Conservation (phyloP, 1,140 invertebrate species). For the Nasonia longicornis region DNA sequence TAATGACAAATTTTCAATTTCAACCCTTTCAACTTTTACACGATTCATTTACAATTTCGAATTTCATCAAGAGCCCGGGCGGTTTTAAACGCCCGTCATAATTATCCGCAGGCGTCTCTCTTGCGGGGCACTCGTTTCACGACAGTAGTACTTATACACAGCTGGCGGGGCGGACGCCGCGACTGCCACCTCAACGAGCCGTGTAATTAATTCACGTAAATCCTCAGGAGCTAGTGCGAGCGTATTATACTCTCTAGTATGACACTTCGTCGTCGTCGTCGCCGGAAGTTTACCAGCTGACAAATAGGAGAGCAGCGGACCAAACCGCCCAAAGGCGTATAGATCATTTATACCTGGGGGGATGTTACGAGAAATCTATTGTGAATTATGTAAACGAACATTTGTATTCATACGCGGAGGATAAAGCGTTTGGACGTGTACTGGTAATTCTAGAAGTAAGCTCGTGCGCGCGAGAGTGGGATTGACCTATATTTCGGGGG, state of each 20-base stretch:
- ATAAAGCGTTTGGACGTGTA: not conserved
- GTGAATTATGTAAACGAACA: not conserved
- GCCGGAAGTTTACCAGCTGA: slow-evolving; percentile 26
- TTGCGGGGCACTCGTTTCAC: too few species aligned
- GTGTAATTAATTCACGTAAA: slow-evolving; percentile 38
- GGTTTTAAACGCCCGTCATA: too few species aligned
- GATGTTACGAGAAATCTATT: slow-evolving; percentile 9
- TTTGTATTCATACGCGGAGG: not conserved
- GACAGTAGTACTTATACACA: too few species aligned
- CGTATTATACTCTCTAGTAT: slow-evolving; percentile 5
- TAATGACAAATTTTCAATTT: too few species aligned
- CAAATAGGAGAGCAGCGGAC: not conserved
- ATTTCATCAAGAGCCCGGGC: too few species aligned
- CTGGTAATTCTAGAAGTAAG: too few species aligned
- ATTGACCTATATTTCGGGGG: not conserved
- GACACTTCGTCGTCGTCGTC: not conserved
- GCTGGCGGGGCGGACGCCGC: too few species aligned
- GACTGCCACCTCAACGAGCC: not conserved
- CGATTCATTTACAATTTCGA: too few species aligned
- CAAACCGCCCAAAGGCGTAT: too few species aligned
- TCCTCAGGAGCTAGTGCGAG: not conserved
- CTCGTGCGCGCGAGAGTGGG: not conserved
- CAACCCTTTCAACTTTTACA: not conserved
- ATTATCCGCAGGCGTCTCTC: too few species aligned
- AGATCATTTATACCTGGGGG: not conserved